A percentile compares a stretch with the other conserved stretches of the same genome.
These are phyloP conservation scores for Gortyna flavago DNA, from an alignment of 2,888 invertebrate genomes.

Conservation along the genomic window DNA sequence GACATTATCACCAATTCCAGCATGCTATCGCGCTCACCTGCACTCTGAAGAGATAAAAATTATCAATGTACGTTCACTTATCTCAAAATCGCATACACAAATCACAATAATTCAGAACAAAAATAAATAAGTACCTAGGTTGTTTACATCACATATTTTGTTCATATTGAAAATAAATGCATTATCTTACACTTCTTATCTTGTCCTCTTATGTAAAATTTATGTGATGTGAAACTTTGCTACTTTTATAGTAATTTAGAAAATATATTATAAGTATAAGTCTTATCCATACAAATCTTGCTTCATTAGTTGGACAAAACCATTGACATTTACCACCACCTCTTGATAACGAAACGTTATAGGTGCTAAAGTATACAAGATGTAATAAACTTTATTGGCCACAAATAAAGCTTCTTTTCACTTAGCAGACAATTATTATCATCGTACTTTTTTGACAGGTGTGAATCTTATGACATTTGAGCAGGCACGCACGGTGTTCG, in stretches of 20 bases:
- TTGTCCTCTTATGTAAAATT: not conserved
- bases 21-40: slow-evolving; percentile 19
- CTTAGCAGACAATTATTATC: slow-evolving; percentile 10
- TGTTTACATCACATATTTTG: slow-evolving; percentile 11
- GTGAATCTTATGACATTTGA: slow-evolving; percentile 86
- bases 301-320: slow-evolving; percentile 87
- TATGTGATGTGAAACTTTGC: not conserved
- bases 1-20: slow-evolving; percentile 33
- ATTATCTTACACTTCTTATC: not conserved
- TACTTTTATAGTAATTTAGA: not conserved
- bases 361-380: slow-evolving; percentile 46
- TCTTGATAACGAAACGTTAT: slow-evolving; percentile 62
- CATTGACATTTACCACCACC: slow-evolving; percentile 86
- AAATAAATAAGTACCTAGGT: slow-evolving; percentile 6
- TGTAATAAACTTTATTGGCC: not conserved
- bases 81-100: slow-evolving; percentile 38
- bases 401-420: slow-evolving; percentile 39
- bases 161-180: not conserved
- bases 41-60: slow-evolving; percentile 34
- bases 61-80: slow-evolving; percentile 28
- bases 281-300: slow-evolving; percentile 69
- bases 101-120: slow-evolving; percentile 19
- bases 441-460: slow-evolving; percentile 73
- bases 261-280: not conserved
- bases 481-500: slow-evolving; percentile 74